Evolutionary conservation across 2,113 vertebrate genomes (phyloP), one percentile per base, ranked within the genome.

Genomic region (Ranitomeya imitator): DNA sequence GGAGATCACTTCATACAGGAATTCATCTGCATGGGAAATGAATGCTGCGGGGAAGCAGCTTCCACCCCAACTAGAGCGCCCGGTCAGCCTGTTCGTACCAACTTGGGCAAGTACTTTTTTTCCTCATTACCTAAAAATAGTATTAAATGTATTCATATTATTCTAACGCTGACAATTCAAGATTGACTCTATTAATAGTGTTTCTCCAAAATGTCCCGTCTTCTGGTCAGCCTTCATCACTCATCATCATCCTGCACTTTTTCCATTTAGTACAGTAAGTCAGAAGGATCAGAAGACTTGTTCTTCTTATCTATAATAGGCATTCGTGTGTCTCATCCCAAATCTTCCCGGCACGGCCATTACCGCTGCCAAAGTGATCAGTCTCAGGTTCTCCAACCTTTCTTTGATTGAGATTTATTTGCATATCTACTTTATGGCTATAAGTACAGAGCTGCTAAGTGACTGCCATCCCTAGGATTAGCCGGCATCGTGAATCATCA

Each of bases 1-100:
- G 91, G 92, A 93, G 92, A 91, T 93, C 93, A 91, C 90, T 92
- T 91, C 93, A 52, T 91, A 92, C 91, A 92, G 93, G 91, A 93
- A 92, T 91, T 90, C 91, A 92, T 91, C 93, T 94, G 91, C 89
- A 94, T 93, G 95, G 96, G 96, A 96, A 90, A 98, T 98, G 97
- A 97, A 94, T 90, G 95, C 94, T 93, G 90, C 95, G 91, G 95
- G 95, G 94, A 96, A 95, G 89, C 93, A 93, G 89, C 91, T 94
- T 88, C 92, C 95, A 88, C 95, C 94, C 93, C 94, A 94, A 92
- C 93, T 93, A 87, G 95, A 96, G 93, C 95, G 95, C 93, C 95
- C 96, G 67, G 95, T 92, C 94, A 95, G 94, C 93, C 95, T 97
- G 61, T 93, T 93, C 92, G 95, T 95, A 83, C 95, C 96, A 89